Evolutionary conservation across 2,797 vertebrate species (phyloP).

Genomic region (Sorex maritimensis): DNA sequence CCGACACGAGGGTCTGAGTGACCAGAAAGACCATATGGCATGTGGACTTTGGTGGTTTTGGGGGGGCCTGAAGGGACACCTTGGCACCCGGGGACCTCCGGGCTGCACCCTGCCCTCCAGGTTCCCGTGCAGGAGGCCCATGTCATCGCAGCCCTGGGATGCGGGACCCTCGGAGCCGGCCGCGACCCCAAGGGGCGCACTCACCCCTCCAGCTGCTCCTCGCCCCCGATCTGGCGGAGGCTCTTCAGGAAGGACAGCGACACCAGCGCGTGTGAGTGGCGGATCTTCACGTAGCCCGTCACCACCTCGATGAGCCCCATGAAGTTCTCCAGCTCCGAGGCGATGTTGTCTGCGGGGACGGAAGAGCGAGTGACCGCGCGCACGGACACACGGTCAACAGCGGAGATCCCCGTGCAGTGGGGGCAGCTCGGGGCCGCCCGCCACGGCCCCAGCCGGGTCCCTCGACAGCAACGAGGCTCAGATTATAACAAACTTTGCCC

Average conservation of each 20-base stretch:
- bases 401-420: neutral
- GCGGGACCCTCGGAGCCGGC: neutral
- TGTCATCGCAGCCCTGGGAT: neutral
- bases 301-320: constrained; percentile 99
- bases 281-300: constrained; percentile 97
- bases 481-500: no score
- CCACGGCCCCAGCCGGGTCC: no score
- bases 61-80: no score
- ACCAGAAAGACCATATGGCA: no score
- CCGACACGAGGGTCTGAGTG: no score
- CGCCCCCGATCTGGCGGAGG: constrained; percentile 96
- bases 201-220: constrained; percentile 96
- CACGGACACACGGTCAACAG: neutral
- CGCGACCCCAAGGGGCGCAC: constrained; percentile 63
- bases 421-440: no score
- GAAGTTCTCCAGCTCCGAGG: constrained; percentile 98
- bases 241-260: constrained; percentile 98
- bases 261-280: constrained; percentile 96
- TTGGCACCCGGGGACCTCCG: no score
- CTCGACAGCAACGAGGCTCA: no score
- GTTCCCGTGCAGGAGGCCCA: no score
- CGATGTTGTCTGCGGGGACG: constrained; percentile 94
- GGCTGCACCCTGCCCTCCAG: no score
- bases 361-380: neutral
- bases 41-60: no score